Evolutionary conservation across 2,797 vertebrate genomes (phyloP).

Genomic region (Ibycter americanus): DNA sequence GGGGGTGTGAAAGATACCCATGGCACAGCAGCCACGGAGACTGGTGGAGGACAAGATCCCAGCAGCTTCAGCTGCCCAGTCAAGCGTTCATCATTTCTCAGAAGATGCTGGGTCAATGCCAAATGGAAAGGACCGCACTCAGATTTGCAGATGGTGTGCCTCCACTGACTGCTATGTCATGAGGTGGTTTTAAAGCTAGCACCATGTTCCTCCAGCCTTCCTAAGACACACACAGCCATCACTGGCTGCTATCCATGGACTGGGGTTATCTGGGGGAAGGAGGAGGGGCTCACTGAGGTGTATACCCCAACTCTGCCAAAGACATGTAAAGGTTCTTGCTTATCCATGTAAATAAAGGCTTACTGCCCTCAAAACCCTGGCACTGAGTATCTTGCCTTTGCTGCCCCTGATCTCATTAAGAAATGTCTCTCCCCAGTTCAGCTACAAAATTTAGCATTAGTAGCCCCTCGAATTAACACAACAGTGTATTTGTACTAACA

Average conservation of each 20-base stretch:
- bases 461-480: neutral
- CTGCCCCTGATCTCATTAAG: neutral
- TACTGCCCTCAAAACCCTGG: neutral
- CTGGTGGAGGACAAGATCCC: neutral
- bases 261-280: too few species aligned
- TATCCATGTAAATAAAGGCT: neutral
- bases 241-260: neutral
- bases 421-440: neutral
- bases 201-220: neutral
- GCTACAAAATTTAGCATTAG: neutral
- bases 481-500: neutral
- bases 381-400: neutral
- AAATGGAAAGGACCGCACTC: neutral
- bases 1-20: neutral
- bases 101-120: neutral
- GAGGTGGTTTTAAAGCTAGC: neutral
- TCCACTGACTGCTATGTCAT: neutral
- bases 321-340: neutral
- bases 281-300: too few species aligned
- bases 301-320: neutral
- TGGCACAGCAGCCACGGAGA: neutral
- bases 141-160: neutral
- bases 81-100: neutral
- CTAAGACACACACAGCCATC: neutral
- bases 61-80: neutral